Conservation (phyloP, 1,140 invertebrate genomes). For the Euwallacea fornicatus region DNA sequence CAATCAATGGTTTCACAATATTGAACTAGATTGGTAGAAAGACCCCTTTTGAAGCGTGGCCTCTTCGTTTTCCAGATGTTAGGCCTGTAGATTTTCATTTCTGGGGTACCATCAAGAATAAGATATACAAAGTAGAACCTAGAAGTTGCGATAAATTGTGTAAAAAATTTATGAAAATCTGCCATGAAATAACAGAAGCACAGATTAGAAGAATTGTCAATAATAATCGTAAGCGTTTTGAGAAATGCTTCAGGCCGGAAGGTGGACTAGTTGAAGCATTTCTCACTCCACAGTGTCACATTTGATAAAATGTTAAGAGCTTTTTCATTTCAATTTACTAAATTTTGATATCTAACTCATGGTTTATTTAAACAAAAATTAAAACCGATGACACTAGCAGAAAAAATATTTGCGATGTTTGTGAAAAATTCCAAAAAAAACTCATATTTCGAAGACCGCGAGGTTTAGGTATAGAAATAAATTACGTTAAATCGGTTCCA, state of each 20-base stretch:
- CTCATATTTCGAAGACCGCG: too few relatives aligned
- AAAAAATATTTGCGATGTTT: too few relatives aligned
- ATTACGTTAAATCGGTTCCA: too few relatives aligned
- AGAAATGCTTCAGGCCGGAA: constrained; percentile 8
- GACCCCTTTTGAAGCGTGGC: background rate
- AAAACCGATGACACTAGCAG: too few relatives aligned
- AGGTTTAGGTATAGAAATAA: too few relatives aligned
- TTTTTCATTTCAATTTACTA: too few relatives aligned
- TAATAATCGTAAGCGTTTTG: background rate
- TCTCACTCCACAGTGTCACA: too few relatives aligned
- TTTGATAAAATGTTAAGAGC: too few relatives aligned
- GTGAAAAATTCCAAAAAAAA: too few relatives aligned
- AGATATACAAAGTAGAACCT: constrained; percentile 3
- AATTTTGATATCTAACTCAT: too few relatives aligned
- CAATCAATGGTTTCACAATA: background rate
- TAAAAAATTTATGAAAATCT: background rate
- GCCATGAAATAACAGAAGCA: constrained; percentile 1
- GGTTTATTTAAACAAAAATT: too few relatives aligned
- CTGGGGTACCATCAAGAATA: constrained; percentile 3
- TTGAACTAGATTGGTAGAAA: background rate
- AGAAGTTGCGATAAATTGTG: background rate
- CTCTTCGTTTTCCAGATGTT: too few relatives aligned
- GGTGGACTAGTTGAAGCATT: constrained; percentile 12
- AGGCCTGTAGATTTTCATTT: background rate
- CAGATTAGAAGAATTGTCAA: constrained; percentile 2